Conservation (phyloP, 2,888 invertebrate genomes). For the Xylocampa areola region DNA sequence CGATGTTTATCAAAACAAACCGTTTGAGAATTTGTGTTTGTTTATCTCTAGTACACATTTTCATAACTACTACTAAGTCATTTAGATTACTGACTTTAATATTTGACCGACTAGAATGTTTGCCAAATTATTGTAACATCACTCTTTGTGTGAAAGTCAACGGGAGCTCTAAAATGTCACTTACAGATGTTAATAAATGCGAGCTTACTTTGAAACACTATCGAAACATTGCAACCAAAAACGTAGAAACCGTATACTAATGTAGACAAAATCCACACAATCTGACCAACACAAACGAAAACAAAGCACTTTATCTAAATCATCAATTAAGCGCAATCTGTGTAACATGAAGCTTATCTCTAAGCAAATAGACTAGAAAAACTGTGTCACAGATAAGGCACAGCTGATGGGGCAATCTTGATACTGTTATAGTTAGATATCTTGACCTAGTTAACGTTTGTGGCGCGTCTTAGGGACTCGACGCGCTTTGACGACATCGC, state of each 20-base stretch:
- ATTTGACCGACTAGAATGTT: conserved; percentile 9
- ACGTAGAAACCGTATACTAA: neutral
- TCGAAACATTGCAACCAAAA: neutral
- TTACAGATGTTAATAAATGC: neutral
- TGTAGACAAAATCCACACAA: neutral
- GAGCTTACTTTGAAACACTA: neutral
- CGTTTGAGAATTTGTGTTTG: conserved; percentile 35
- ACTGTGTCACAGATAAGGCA: conserved; percentile 45
- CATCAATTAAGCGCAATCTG: conserved; percentile 49
- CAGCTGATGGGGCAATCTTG: conserved; percentile 44
- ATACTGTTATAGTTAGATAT: conserved; percentile 22
- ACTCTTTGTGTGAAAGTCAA: neutral
- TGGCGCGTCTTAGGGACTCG: neutral
- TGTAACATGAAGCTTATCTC: conserved; percentile 34
- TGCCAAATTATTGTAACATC: conserved; percentile 6
- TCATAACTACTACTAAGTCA: conserved; percentile 12
- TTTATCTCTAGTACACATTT: conserved; percentile 36
- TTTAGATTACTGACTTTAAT: neutral
- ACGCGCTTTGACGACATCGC: no score
- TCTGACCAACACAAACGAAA: conserved; percentile 34
- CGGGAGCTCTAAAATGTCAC: neutral
- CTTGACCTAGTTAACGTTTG: conserved; percentile 24
- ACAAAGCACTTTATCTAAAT: conserved; percentile 29
- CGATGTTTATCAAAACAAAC: conserved; percentile 43
- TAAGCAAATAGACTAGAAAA: conserved; percentile 41